These are phyloP conservation scores for Cricetomys ansorgei DNA, from an alignment of 2,113 vertebrate genomes.

Conservation along the genomic window DNA sequence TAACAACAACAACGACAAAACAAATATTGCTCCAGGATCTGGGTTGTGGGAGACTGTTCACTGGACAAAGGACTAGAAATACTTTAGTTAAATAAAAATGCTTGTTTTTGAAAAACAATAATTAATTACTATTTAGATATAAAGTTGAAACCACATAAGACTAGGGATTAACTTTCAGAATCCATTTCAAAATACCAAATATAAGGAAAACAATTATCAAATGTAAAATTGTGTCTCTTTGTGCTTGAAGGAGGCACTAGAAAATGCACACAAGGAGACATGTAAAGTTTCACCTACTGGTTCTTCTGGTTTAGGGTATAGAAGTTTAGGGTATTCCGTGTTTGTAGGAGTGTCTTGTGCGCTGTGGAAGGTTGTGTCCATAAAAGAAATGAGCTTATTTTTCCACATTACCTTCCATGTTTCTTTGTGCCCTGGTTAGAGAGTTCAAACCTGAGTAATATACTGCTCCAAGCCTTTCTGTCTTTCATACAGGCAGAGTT, in stretches of 20 bases:
- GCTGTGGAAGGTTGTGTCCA: not conserved
- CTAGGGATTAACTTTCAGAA: conserved; percentile 22
- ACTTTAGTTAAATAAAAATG: not conserved
- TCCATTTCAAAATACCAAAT: not conserved
- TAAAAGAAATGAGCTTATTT: not conserved
- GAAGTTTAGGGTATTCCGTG: not conserved
- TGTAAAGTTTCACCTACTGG: not conserved
- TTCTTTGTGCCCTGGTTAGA: not conserved
- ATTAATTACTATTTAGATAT: not conserved
- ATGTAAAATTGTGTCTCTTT: not conserved
- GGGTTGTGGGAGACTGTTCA: rapidly evolving
- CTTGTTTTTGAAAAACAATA: not conserved
- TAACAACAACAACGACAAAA: not conserved
- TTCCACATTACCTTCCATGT: not conserved
- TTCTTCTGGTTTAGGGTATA: not conserved
- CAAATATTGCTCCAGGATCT: not conserved
- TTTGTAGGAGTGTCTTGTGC: not conserved
- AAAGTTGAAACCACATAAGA: not conserved
- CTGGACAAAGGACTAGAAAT: not conserved
- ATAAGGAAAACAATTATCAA: not conserved
- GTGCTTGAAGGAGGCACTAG: not conserved
- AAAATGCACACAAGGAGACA: not conserved
- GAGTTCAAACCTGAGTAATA: not conserved
- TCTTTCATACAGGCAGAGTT: not conserved
- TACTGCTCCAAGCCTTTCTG: not conserved